Evolutionary conservation across 1,140 invertebrate genomes (phyloP).

Genomic region (Drosophila bipectinata): DNA sequence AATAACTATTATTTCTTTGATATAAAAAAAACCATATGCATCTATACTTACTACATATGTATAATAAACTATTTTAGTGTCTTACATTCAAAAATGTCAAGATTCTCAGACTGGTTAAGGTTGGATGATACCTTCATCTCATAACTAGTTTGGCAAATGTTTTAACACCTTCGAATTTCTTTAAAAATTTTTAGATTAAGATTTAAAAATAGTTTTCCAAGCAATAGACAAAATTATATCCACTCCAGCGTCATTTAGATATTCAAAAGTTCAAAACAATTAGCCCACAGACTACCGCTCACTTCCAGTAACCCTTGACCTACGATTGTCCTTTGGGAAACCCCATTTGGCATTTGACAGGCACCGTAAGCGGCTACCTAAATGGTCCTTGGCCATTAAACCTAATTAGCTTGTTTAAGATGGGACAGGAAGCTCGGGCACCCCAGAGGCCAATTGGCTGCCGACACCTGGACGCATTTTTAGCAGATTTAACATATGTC

Average conservation of each 20-base stretch:
- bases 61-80: no score
- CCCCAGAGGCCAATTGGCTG: conserved; percentile 48
- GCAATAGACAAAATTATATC: not conserved
- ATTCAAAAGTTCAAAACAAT: conserved; percentile 8
- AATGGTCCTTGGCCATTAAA: conserved; percentile 59
- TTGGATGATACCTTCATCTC: no score
- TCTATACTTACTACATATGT: no score
- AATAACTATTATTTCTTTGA: no score
- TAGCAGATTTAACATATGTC: conserved; percentile 48
- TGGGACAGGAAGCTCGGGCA: conserved; percentile 7
- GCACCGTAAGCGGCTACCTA: conserved; percentile 15
- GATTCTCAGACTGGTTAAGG: no score
- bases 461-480: conserved; percentile 54
- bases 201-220: no score
- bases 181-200: no score
- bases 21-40: no score
- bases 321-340: conserved; percentile 36
- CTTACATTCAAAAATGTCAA: no score
- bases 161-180: no score
- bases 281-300: conserved; percentile 15
- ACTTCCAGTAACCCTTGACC: conserved; percentile 31
- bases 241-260: not conserved
- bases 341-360: conserved; percentile 32
- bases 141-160: no score
- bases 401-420: conserved; percentile 73